A percentile compares a stretch with the other conserved stretches of the same genome.
Evolutionary conservation across 2,888 invertebrate species (phyloP).

Genomic region (Suillia variegata): DNA sequence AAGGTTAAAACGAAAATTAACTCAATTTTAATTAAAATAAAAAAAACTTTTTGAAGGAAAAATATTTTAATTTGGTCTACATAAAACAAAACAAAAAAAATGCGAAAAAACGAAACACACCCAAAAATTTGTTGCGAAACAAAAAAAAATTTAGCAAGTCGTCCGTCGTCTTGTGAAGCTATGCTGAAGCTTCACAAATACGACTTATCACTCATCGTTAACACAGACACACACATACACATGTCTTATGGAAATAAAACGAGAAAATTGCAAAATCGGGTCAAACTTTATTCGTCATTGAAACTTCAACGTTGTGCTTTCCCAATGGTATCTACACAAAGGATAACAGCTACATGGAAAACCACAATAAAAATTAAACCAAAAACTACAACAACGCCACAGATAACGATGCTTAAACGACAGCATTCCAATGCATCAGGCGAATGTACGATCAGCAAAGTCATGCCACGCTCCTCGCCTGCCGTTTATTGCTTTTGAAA

Average conservation of each 20-base stretch:
- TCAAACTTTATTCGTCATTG: slow-evolving; percentile 9
- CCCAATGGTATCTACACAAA: neutral
- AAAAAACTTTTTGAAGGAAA: neutral
- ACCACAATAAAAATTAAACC: too few species aligned
- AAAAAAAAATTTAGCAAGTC: neutral
- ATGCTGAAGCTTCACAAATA: neutral
- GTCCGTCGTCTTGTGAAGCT: too few species aligned
- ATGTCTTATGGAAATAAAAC: slow-evolving; percentile 1
- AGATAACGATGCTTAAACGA: neutral
- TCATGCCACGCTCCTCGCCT: too few species aligned
- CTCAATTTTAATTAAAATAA: neutral
- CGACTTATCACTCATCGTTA: neutral
- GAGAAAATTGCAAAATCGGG: slow-evolving; percentile 15
- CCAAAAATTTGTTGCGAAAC: slow-evolving; percentile 14
- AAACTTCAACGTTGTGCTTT: neutral
- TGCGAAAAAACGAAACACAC: slow-evolving; percentile 22
- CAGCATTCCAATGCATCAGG: neutral
- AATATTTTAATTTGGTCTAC: neutral
- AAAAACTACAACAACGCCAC: slow-evolving; percentile 13
- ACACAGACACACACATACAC: neutral
- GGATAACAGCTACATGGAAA: neutral
- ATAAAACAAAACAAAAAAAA: neutral
- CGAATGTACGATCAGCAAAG: too few species aligned
- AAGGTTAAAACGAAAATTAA: neutral
- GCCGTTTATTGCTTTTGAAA: too few species aligned